A percentile compares a stretch with the other conserved stretches of the same genome.
Conservation (phyloP, 2,113 vertebrate species). For the Alexandromys fortis region DNA sequence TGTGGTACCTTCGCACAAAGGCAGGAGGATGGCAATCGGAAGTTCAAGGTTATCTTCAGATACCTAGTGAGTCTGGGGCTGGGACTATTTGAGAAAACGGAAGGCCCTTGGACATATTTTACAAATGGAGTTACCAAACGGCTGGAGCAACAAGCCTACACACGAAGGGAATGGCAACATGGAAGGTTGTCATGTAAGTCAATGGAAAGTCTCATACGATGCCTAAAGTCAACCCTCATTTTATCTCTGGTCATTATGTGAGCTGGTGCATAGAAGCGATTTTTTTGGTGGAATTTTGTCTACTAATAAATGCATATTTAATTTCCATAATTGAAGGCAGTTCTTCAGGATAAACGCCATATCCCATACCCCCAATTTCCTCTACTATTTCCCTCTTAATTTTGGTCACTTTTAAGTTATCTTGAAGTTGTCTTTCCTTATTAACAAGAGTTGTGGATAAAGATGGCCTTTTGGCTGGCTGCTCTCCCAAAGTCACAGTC, state of each 20-base stretch:
- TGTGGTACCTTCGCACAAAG: neutral
- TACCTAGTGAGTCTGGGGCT: neutral
- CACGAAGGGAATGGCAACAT: fast-evolving
- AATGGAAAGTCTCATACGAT: neutral
- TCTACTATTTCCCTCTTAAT: neutral
- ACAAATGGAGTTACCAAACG: neutral
- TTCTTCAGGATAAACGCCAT: neutral
- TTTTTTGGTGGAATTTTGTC: neutral
- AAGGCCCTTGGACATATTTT: neutral
- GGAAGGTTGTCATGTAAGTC: neutral
- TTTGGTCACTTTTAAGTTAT: neutral
- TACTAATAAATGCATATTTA: neutral
- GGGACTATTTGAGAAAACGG: neutral
- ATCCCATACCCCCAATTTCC: neutral
- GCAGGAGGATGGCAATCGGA: neutral
- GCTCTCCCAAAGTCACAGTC: neutral
- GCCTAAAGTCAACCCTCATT: neutral
- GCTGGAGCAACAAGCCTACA: neutral
- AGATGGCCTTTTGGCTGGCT: neutral
- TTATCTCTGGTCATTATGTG: neutral
- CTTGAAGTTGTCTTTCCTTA: neutral
- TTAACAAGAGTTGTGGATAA: neutral
- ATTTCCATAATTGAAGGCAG: neutral
- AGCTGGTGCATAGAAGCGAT: neutral
- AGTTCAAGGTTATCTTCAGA: neutral